Conservation (phyloP, 30 jellyfish, hydroid and myxozoan genomes). For the Aurelia sp. region DNA sequence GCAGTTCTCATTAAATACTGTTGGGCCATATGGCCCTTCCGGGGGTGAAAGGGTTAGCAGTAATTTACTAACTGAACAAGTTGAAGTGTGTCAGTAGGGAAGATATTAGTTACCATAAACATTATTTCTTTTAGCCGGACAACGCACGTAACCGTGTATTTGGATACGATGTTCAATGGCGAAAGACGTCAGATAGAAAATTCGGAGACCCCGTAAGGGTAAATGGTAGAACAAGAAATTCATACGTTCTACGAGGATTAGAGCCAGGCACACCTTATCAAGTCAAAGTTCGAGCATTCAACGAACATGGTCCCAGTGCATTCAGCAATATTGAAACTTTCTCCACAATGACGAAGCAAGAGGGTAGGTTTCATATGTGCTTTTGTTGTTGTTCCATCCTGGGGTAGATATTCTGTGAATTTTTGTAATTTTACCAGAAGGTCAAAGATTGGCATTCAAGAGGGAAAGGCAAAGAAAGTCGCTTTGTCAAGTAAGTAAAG, state of each 20-base stretch:
- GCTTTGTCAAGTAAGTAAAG: too few relatives aligned
- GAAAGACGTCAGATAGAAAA: conserved; percentile 40
- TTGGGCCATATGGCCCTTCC: too few relatives aligned
- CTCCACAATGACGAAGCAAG: conserved; percentile 56
- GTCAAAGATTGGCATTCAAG: too few relatives aligned
- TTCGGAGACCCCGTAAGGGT: conserved; percentile 27
- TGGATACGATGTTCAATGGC: conserved; percentile 74
- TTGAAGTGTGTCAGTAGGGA: too few relatives aligned
- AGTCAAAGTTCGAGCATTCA: conserved; percentile 80
- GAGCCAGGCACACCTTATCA: conserved; percentile 82
- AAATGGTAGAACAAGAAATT: conserved; percentile 16
- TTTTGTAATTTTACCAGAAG: too few relatives aligned
- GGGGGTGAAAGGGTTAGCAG: too few relatives aligned
- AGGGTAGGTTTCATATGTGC: conserved; percentile 25
- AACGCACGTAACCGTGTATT: conserved; percentile 72
- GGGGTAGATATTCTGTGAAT: neutral
- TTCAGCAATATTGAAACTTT: conserved; percentile 53
- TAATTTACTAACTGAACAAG: too few relatives aligned
- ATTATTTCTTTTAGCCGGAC: conserved; percentile 59
- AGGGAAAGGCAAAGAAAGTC: too few relatives aligned
- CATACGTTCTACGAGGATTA: conserved; percentile 39
- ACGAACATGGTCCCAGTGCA: conserved; percentile 65
- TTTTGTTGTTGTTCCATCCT: conserved; percentile 18
- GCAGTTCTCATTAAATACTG: too few relatives aligned
- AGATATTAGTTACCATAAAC: too few relatives aligned